Conservation (phyloP, 2,113 vertebrate genomes). For the Pseudolaguvia tuberculata region DNA sequence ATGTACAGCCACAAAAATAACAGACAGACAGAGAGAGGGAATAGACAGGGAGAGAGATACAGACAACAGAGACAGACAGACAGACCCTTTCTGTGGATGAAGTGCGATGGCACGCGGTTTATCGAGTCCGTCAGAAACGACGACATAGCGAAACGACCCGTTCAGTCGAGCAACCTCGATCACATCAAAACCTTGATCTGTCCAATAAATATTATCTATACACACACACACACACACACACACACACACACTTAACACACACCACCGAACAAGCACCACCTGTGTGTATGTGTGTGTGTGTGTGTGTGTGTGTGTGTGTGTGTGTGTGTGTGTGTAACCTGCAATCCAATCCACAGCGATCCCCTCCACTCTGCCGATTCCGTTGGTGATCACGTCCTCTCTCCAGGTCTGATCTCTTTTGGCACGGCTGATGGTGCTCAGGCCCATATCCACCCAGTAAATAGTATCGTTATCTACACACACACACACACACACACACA, state of each 20-base stretch:
- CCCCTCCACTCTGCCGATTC: conserved; percentile 84
- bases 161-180: conserved; percentile 94
- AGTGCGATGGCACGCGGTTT: conserved; percentile 94
- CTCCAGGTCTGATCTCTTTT: conserved; percentile 87
- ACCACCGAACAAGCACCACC: too few relatives aligned
- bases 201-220: conserved; percentile 98
- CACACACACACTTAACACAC: conserved; percentile 79
- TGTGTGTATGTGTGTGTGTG: not conserved
- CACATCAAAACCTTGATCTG: conserved; percentile 95
- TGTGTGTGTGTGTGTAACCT: conserved; percentile 56
- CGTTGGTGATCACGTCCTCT: conserved; percentile 84
- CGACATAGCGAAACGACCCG: conserved; percentile 93
- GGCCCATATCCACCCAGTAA: conserved; percentile 90
- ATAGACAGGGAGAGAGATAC: too few relatives aligned
- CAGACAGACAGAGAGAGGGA: not conserved
- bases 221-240: not conserved
- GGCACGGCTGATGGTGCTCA: conserved; percentile 85
- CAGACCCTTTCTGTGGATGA: conserved; percentile 88
- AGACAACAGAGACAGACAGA: not conserved
- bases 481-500: too few relatives aligned
- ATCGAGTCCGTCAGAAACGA: conserved; percentile 93
- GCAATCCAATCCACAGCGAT: conserved; percentile 87
- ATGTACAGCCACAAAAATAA: too few relatives aligned
- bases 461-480: conserved; percentile 83
- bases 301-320: too few relatives aligned